Base-by-base conservation (phyloP, 2,888 invertebrate genomes). In the Esperia sulphurella region DNA sequence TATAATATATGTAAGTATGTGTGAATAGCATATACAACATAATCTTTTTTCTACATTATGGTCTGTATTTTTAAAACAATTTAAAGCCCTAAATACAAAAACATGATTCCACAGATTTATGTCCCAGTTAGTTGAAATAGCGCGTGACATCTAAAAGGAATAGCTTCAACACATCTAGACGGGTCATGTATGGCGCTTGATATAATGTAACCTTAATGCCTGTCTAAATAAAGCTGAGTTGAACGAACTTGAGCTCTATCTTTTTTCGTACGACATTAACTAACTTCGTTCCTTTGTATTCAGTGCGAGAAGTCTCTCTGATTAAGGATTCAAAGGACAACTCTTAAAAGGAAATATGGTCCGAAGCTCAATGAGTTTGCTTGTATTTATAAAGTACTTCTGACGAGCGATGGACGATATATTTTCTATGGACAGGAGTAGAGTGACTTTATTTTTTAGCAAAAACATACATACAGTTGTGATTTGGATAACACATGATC, bases 291-390 rank as follows among this genome's bases (percentile, higher is more conserved):
- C 68, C 68, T 86, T 84, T 79, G 79, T 87, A 89, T 87, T 85
- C 89, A 79, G 62, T 58, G 57, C 79, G 67, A 74, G 77, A 71
- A 70, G 77, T 77, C 77, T 77, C 71, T 74, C 81, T 84, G 78
- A 84, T 89, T 88, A 84, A 63, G 74, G 68, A 89, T 89, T 86
- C 89, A 84, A 82, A 79, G 78, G 78, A 79, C 75, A 74, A 74
- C 75, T 75, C 81, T 74, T 84, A 83, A 83, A 87, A 87, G 87
- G 86, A 86, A 83, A 87, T 85, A 87, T 84, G 77, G 80, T 71
- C 61, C 62, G 66, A 63, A 63, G 65, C 63, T 59, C 69, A 69
- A 65, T 67, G 59, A 64, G 57, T 66, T 61, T 56, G 61, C 57
- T 57, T 65, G 60, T 64, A 57, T 57, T 56, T 29, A 28, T n/a